Percentiles rank a stretch among this genome's conserved stretches.
Conservation (phyloP, 1,140 invertebrate species). For the Sitophilus oryzae region DNA sequence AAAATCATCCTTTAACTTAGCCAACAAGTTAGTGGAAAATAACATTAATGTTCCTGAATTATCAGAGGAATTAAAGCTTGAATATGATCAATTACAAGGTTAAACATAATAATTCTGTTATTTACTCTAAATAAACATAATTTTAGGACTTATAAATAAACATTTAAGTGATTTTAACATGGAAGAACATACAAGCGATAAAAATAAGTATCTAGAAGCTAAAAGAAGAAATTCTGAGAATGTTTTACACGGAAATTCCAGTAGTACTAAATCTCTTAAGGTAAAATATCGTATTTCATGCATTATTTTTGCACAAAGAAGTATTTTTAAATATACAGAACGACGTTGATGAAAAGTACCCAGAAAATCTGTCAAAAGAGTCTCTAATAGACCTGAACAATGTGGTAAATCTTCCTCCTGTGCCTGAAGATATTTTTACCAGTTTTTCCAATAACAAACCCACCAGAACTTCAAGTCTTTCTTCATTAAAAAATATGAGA, state of each 20-base stretch:
- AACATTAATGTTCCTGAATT: constrained; percentile 1
- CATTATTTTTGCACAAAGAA: no score
- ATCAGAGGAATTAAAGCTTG: constrained; percentile 23
- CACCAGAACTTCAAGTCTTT: constrained; percentile 41
- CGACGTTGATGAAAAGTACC: constrained; percentile 45
- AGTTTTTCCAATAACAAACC: constrained; percentile 38
- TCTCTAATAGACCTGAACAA: constrained; percentile 44
- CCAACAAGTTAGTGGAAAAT: constrained; percentile 31
- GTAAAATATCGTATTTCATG: no score
- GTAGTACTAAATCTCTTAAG: constrained; percentile 3
- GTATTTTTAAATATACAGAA: constrained; percentile 22
- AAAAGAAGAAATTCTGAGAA: neutral
- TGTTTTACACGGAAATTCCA: neutral
- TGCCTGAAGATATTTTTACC: constrained; percentile 45
- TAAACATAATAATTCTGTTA: no score
- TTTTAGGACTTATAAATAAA: no score
- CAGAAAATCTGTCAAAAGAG: constrained; percentile 43
- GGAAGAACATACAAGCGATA: constrained; percentile 34
- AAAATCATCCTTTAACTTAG: constrained; percentile 35
- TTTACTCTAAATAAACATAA: no score
- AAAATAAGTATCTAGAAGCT: constrained; percentile 14
- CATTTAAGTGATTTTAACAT: no score
- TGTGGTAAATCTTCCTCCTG: constrained; percentile 42
- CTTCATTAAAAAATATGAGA: constrained; percentile 43
- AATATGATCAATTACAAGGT: constrained; percentile 37